Conservation (phyloP, 2,113 vertebrate genomes). For the Onychostruthus taczanowskii region DNA sequence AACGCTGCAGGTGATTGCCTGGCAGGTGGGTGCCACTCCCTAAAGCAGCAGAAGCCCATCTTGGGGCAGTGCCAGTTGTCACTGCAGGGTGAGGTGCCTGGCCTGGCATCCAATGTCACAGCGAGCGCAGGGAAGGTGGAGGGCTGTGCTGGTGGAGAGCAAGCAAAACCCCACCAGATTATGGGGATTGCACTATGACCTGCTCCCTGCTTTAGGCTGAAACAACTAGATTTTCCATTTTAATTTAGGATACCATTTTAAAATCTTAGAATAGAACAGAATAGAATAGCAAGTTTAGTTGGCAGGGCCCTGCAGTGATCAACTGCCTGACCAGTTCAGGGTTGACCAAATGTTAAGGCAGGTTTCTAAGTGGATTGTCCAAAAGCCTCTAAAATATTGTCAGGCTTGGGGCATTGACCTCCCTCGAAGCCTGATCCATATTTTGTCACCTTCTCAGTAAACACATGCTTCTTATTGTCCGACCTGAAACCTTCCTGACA, state of each 20-base stretch:
- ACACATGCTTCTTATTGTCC: fast-evolving
- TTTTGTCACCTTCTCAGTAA: neutral
- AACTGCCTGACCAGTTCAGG: neutral
- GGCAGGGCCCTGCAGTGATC: neutral
- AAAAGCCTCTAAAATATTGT: neutral
- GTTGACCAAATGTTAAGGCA: neutral
- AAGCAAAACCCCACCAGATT: neutral
- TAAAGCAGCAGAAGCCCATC: neutral
- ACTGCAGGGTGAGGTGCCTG: fast-evolving
- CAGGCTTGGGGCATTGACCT: fast-evolving
- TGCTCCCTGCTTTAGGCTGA: neutral
- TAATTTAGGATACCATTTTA: neutral
- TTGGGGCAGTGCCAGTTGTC: neutral
- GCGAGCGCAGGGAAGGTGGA: neutral
- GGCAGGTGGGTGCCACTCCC: neutral
- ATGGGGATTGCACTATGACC: neutral
- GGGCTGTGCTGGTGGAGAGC: fast-evolving
- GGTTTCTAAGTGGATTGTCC: neutral
- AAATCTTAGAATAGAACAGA: neutral
- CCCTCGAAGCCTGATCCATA: neutral
- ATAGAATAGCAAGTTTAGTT: neutral
- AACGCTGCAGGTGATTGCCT: neutral
- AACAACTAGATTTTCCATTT: neutral
- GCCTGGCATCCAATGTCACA: neutral
- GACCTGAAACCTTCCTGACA: fast-evolving